phyloP scores from a whole-genome alignment of 2,797 vertebrate genomes.

The Alosa sapidissima region DNA sequence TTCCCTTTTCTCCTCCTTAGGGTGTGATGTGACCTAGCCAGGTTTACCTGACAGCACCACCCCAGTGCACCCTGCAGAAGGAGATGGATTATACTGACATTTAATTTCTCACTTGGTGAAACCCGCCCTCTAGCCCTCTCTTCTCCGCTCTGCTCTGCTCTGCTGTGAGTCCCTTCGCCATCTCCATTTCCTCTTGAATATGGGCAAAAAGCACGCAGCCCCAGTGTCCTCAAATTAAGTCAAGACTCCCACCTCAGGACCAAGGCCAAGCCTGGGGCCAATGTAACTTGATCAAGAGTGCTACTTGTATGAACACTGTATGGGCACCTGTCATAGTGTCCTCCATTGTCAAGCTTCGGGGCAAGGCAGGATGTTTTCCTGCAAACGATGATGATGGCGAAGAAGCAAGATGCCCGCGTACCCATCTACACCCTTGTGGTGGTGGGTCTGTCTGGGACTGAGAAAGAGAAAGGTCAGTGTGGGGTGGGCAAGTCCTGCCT shows the following conservation, averaged over 20 bases:
- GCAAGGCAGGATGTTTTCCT: conserved; percentile 85
- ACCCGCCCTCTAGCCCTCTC: background rate
- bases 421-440: conserved; percentile 85
- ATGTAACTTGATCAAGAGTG: conserved; percentile 39
- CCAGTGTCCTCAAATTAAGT: conserved; percentile 27
- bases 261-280: background rate
- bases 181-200: conserved; percentile 43
- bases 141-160: background rate
- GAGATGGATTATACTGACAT: conserved; percentile 50
- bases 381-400: conserved; percentile 87
- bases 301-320: conserved; percentile 48
- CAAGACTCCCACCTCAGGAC: background rate
- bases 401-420: conserved; percentile 85
- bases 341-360: conserved; percentile 75
- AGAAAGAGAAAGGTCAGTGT: conserved; percentile 88
- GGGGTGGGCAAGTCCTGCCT: conserved; percentile 86
- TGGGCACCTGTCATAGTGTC: conserved; percentile 65
- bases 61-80: conserved; percentile 48
- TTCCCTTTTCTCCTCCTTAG: conserved; percentile 36
- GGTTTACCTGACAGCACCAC: conserved; percentile 51
- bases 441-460: conserved; percentile 85
- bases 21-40: conserved; percentile 62
- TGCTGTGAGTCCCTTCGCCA: background rate
- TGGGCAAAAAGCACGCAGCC: conserved; percentile 53
- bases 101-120: conserved; percentile 37